phyloP scores from a whole-genome alignment of 2,797 vertebrate genomes.

The Hafferia zeledoni region DNA sequence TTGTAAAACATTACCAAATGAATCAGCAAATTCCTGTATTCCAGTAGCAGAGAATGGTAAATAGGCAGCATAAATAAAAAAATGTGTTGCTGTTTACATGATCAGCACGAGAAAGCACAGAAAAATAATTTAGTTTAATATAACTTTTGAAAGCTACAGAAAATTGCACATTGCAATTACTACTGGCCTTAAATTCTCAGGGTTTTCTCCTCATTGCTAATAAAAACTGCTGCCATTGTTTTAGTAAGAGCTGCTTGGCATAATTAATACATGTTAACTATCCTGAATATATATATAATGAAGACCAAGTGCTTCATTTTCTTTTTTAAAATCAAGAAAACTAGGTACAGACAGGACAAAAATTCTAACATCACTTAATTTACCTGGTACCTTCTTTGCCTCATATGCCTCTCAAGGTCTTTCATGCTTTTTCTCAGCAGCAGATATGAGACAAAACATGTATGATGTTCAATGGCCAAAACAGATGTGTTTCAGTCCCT shows the following conservation, averaged over 20 bases:
- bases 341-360: not conserved
- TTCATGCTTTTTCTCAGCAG: not conserved
- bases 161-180: not conserved
- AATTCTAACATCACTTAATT: not conserved
- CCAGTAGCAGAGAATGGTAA: not conserved
- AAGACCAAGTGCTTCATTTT: not conserved
- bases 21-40: constrained; percentile 1
- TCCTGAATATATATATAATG: not conserved
- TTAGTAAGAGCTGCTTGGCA: not conserved
- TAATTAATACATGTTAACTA: not conserved
- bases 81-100: not conserved
- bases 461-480: not conserved
- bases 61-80: not conserved
- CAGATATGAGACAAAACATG: not conserved
- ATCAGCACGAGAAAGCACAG: not conserved
- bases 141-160: not conserved
- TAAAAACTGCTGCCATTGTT: not conserved
- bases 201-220: not conserved
- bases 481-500: not conserved
- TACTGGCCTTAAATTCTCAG: not conserved
- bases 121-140: not conserved
- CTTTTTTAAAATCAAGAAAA: not conserved
- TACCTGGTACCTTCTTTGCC: not conserved
- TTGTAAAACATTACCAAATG: not conserved
- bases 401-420: not conserved